Conservation (phyloP, 2,888 invertebrate species). For the Trissolcus japonicus region DNA sequence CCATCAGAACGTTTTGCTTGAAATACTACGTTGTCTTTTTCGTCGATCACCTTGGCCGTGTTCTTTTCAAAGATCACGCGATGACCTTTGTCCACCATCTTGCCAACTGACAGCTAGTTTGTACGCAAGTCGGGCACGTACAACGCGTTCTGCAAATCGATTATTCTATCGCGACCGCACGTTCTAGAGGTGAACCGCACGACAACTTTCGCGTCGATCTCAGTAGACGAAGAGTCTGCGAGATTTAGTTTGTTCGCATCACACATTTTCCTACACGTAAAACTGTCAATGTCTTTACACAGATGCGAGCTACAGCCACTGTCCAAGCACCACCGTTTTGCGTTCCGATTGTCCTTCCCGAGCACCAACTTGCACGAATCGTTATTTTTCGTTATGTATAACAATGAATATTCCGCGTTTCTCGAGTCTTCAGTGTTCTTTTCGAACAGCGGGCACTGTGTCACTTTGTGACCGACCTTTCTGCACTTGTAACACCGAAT, state of each 20-base stretch:
- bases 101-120: no score
- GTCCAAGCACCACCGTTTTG: conserved; percentile 23
- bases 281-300: conserved; percentile 28
- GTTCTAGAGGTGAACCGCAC: conserved; percentile 5
- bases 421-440: background rate
- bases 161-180: background rate
- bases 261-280: background rate
- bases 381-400: background rate
- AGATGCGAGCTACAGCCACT: conserved; percentile 49
- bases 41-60: conserved; percentile 10
- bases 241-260: conserved; percentile 14
- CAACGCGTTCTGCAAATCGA: conserved; percentile 12
- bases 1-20: conserved; percentile 1
- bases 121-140: no score
- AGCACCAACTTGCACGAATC: background rate
- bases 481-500: conserved; percentile 12
- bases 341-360: background rate
- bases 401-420: background rate
- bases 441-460: conserved; percentile 3
- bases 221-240: conserved; percentile 2
- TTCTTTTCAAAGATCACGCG: conserved; percentile 24
- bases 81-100: no score
- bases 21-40: background rate
- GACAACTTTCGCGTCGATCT: conserved; percentile 15
- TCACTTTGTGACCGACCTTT: conserved; percentile 6